phyloP scores from a whole-genome alignment of 2,113 vertebrate species.

The Oreochromis niloticus region DNA sequence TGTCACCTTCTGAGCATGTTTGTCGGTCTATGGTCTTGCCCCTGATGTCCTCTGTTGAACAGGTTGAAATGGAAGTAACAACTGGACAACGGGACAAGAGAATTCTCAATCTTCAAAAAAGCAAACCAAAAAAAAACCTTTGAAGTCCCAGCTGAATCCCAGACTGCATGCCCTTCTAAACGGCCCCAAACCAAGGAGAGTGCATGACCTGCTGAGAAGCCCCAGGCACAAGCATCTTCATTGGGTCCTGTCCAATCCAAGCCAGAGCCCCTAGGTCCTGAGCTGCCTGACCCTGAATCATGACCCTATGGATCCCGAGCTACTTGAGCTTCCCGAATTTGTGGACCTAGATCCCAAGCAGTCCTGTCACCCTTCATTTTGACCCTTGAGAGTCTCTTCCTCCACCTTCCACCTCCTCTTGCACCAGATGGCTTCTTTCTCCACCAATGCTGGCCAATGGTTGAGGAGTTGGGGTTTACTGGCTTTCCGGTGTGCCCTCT shows the following conservation, averaged over 20 bases:
- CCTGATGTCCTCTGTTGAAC: neutral
- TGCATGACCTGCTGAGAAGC: too few relatives aligned
- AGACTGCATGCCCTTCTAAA: neutral
- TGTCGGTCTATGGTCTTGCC: neutral
- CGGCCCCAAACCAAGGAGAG: too few relatives aligned
- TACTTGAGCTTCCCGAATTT: neutral
- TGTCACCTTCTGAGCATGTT: neutral
- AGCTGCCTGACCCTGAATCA: neutral
- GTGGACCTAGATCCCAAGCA: neutral
- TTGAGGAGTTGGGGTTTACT: neutral
- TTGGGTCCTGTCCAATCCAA: neutral
- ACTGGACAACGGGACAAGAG: neutral
- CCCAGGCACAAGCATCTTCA: too few relatives aligned
- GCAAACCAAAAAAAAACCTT: fast-evolving
- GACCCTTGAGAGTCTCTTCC: neutral
- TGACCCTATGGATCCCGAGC: neutral
- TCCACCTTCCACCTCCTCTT: neutral
- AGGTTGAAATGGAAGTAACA: neutral
- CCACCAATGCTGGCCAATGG: neutral
- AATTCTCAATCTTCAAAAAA: neutral
- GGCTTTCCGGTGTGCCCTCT: neutral
- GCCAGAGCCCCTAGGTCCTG: neutral
- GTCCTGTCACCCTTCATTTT: neutral
- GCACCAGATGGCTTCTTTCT: neutral
- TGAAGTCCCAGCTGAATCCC: neutral